Evolutionary conservation across 92 coral and sea anemone species (phyloP), one percentile per base, ranked within the genome.

Genomic region (Heliopora coerulea): DNA sequence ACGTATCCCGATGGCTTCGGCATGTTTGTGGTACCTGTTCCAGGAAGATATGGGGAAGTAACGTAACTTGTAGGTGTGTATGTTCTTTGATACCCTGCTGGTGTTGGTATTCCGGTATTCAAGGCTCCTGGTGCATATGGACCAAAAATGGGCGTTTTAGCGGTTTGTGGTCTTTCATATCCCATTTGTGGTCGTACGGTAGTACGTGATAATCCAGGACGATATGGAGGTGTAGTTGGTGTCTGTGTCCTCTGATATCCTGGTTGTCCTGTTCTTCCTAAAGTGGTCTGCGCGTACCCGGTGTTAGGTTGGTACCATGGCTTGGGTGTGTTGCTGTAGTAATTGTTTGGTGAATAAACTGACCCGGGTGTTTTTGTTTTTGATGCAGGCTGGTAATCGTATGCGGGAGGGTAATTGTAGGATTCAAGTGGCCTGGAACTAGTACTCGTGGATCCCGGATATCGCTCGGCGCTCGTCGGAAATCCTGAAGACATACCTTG

Each of bases 191-290:
- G 17, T 62, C 46, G 49, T 15, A 31, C 20, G 11, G 46, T 7
- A 0, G 72, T 49, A 23, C 56, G 0, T 8, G 42, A 39, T 29
- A 15, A 39, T 20, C 54, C 56, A 37, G 37, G 72, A 37, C 6
- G 6, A 37, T 37, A 37, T 37, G 12, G 42, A 12, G 42, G 12
- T 37, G 52, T 8, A 6, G 12, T 46, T 46, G 7, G n/a, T 2
- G 52, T 15, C 52, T 6, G 12, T 67, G 74, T 44, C 18, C 74
- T 44, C 39, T 44, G 74, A 33, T 67, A 67, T 13, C 74, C 74
- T 0, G 74, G 8, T 42, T 70, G 61, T 50, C 15, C 48, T 58
- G 52, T 46, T 8, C 17, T 46, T 10, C 21, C 15, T 33, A 39
- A 52, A 3, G 29, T 1, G 5, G 62, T 13, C 49, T 24, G 62